A percentile compares a stretch with the other conserved stretches of the same genome.
Conservation (phyloP, 2,888 invertebrate species). For the Poecilus cupreus region DNA sequence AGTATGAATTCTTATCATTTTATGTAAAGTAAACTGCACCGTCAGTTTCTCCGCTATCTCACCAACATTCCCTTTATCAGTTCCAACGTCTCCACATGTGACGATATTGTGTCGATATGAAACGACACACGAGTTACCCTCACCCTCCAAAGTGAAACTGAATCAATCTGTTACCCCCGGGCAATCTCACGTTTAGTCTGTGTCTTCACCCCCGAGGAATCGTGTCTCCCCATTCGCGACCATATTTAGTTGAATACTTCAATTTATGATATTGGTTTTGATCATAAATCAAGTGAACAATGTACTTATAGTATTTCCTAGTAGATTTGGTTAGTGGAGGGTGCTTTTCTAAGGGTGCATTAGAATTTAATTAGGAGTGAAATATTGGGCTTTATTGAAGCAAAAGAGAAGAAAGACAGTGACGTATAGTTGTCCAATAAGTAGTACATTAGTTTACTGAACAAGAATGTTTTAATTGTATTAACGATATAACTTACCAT, state of each 20-base stretch:
- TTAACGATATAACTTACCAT: too few species aligned
- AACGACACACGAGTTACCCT: neutral
- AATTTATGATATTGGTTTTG: slow-evolving; percentile 21
- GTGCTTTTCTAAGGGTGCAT: neutral
- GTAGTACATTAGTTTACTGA: too few species aligned
- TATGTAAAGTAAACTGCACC: neutral
- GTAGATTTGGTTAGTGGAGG: too few species aligned
- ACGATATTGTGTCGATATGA: neutral
- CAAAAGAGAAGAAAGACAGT: too few species aligned
- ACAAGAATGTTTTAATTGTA: too few species aligned
- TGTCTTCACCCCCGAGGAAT: neutral
- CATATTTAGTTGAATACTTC: slow-evolving; percentile 14
- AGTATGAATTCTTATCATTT: too few species aligned
- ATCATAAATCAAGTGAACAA: slow-evolving; percentile 26
- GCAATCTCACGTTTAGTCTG: neutral
- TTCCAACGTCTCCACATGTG: neutral
- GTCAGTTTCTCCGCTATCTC: neutral
- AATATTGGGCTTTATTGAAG: neutral
- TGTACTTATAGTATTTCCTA: neutral
- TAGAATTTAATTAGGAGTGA: neutral
- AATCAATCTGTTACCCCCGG: neutral
- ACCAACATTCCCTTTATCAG: neutral
- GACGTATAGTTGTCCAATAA: neutral
- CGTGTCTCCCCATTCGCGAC: neutral
- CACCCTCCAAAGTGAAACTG: neutral